A percentile compares a stretch with the other conserved stretches of the same genome.
phyloP scores from a whole-genome alignment of 2,113 vertebrate species.

The Chauna torquata region DNA sequence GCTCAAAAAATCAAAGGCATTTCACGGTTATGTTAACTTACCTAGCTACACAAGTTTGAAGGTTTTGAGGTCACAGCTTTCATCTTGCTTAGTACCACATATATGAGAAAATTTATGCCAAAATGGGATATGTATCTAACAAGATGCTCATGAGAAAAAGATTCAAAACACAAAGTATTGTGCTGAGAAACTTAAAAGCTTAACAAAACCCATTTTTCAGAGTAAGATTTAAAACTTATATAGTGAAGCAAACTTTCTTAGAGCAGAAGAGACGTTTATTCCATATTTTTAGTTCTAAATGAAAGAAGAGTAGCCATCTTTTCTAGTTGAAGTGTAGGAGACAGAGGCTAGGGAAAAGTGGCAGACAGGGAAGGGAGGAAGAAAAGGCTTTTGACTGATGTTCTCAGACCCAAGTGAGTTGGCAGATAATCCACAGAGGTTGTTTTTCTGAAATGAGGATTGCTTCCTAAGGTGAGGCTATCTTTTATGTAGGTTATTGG shows the following conservation, averaged over 20 bases:
- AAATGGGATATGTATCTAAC: accelerated
- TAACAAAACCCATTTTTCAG: not conserved
- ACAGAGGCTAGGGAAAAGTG: not conserved
- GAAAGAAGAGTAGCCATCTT: not conserved
- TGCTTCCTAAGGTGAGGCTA: not conserved
- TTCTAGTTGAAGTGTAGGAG: not conserved
- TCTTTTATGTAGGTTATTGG: too few species aligned
- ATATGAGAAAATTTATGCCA: not conserved
- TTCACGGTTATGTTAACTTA: not conserved
- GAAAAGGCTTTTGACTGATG: not conserved
- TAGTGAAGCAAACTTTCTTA: not conserved
- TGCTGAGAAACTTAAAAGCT: not conserved
- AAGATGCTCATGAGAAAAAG: not conserved
- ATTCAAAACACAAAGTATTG: not conserved
- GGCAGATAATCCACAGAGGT: not conserved
- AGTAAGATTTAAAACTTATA: not conserved
- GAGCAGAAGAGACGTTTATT: not conserved
- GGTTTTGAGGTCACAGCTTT: not conserved
- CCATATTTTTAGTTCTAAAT: not conserved
- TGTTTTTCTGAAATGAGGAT: not conserved
- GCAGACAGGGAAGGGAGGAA: not conserved
- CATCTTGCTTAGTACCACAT: not conserved
- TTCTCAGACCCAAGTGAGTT: not conserved
- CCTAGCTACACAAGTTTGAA: not conserved
- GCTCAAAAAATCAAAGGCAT: not conserved